Conservation (phyloP, 2,797 vertebrate species). For the Clarias laeviceps region DNA sequence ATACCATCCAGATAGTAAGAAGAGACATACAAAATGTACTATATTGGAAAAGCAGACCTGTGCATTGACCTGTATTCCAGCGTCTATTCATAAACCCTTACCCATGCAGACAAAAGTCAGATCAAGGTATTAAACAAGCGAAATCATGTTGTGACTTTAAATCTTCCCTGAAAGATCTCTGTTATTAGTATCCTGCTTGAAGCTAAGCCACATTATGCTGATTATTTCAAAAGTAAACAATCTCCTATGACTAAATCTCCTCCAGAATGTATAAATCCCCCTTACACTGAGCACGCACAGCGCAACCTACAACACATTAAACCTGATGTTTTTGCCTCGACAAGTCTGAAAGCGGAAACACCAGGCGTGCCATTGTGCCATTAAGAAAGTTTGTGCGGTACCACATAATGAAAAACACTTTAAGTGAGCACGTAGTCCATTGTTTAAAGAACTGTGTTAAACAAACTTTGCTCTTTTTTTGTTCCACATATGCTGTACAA, state of each 20-base stretch:
- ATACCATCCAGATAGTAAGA: conserved; percentile 40
- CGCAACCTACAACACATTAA: conserved; percentile 40
- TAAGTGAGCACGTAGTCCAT: conserved; percentile 24
- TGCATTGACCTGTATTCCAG: background rate
- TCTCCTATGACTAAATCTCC: conserved; percentile 15
- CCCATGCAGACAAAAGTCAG: conserved; percentile 20
- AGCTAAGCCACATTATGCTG: conserved; percentile 1
- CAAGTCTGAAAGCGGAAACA: conserved; percentile 50
- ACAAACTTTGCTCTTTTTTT: conserved; percentile 23
- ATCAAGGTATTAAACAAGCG: conserved; percentile 41
- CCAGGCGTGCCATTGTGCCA: conserved; percentile 25
- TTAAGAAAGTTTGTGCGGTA: conserved; percentile 41
- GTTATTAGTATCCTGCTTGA: conserved; percentile 27
- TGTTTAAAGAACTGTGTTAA: conserved; percentile 24
- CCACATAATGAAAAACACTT: conserved; percentile 34
- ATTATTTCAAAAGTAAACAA: conserved; percentile 41
- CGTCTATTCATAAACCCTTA: background rate
- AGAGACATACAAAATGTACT: background rate
- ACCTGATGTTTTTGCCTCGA: conserved; percentile 44
- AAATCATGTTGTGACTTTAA: conserved; percentile 30
- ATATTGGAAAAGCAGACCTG: background rate
- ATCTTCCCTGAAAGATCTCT: conserved; percentile 19
- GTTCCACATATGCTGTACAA: conserved; percentile 23
- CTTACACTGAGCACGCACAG: conserved; percentile 6
- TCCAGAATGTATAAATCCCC: conserved; percentile 31